Evolutionary conservation across 2,888 invertebrate genomes (phyloP).

Genomic region (Nephrotoma appendiculata): DNA sequence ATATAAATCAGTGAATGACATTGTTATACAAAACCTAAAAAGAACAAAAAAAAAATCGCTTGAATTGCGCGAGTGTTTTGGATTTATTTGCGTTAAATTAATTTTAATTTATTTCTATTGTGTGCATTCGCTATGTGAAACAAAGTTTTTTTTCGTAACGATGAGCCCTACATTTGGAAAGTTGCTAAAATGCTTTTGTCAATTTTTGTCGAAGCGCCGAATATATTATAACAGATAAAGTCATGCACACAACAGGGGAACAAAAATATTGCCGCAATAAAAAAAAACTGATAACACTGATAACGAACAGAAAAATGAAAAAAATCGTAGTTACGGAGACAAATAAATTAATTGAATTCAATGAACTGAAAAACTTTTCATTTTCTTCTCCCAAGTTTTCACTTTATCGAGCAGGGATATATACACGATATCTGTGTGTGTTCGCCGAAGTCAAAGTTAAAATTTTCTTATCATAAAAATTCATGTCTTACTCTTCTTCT

Average conservation of each 20-base stretch:
- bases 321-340: background rate
- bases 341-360: conserved; percentile 4
- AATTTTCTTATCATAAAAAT: background rate
- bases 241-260: background rate
- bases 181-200: background rate
- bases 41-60: background rate
- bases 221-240: no score
- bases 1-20: background rate
- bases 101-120: background rate
- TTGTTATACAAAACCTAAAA: background rate
- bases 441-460: background rate
- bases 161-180: background rate
- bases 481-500: background rate
- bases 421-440: background rate
- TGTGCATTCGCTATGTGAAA: background rate
- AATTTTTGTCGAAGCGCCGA: background rate
- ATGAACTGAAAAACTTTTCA: background rate
- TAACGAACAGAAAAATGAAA: background rate
- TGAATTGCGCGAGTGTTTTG: background rate
- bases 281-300: background rate
- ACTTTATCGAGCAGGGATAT: background rate
- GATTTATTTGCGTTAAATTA: background rate
- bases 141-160: background rate
- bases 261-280: background rate
- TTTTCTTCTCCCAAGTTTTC: background rate